Percentiles rank a stretch among this genome's conserved stretches.
These are phyloP conservation scores for Melipona bicolor DNA, from an alignment of 2,888 invertebrate species.

Conservation along the genomic window DNA sequence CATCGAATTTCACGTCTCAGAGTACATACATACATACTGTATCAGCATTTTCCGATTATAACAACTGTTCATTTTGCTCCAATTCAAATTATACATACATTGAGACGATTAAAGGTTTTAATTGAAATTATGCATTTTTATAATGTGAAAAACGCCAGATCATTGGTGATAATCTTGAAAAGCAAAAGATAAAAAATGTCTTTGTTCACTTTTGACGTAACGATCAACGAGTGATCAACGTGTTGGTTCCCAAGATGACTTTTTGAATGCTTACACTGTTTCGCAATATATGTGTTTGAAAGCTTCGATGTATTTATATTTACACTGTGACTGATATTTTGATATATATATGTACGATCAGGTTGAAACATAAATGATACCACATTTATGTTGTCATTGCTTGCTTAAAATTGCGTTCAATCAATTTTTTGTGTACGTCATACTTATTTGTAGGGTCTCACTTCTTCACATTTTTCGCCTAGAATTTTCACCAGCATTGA, in stretches of 20 bases:
- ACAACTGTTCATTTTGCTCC: too few species aligned
- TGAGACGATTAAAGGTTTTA: not conserved
- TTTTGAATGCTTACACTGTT: conserved; percentile 15
- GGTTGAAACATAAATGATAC: too few species aligned
- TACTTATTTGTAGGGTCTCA: too few species aligned
- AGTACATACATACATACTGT: not conserved
- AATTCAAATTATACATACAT: too few species aligned
- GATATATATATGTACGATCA: too few species aligned
- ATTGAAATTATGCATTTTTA: not conserved
- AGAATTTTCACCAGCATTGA: not conserved
- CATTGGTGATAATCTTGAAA: not conserved
- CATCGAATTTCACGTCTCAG: not conserved
- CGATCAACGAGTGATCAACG: conserved; percentile 23
- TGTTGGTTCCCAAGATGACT: conserved; percentile 17
- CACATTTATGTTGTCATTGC: too few species aligned
- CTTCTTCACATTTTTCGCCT: not conserved
- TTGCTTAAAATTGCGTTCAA: not conserved
- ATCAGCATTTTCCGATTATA: not conserved
- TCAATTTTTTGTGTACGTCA: not conserved
- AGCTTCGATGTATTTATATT: not conserved
- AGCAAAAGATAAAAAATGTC: not conserved
- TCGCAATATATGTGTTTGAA: not conserved
- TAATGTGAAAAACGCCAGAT: not conserved
- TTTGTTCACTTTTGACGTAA: not conserved
- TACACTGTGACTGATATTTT: not conserved